Conservation (phyloP, 1,140 invertebrate species). For the Amphibalanus amphitrite region DNA sequence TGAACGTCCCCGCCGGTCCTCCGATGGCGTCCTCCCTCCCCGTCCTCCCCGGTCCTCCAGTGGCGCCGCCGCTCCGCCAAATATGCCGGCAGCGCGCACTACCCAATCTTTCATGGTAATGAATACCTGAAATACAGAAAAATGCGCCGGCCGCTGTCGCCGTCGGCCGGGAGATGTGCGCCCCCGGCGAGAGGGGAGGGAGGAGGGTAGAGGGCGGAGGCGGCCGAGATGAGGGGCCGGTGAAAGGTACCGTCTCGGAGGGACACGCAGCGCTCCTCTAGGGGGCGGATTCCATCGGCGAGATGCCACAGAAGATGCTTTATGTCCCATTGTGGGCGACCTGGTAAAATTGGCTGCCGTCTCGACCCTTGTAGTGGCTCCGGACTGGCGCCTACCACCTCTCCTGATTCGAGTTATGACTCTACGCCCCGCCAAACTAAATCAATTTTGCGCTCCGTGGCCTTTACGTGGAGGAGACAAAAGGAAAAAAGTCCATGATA, state of each 20-base stretch:
- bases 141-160: background rate
- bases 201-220: no score
- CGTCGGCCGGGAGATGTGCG: background rate
- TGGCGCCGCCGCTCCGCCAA: background rate
- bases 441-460: background rate
- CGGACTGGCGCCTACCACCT: background rate
- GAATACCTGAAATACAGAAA: slow-evolving; percentile 1
- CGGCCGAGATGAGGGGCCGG: background rate
- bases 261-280: no score
- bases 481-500: background rate
- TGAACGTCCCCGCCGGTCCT: no score
- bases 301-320: background rate
- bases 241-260: background rate
- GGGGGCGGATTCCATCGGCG: background rate
- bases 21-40: no score
- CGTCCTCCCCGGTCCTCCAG: no score
- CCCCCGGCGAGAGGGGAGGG: no score
- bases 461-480: background rate
- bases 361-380: background rate
- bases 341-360: background rate
- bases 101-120: background rate
- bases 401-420: background rate
- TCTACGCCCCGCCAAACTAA: background rate
- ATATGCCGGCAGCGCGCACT: background rate
- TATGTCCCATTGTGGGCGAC: background rate